Evolutionary conservation across 2,888 invertebrate species (phyloP).

Genomic region (Trichopria drosophilae): DNA sequence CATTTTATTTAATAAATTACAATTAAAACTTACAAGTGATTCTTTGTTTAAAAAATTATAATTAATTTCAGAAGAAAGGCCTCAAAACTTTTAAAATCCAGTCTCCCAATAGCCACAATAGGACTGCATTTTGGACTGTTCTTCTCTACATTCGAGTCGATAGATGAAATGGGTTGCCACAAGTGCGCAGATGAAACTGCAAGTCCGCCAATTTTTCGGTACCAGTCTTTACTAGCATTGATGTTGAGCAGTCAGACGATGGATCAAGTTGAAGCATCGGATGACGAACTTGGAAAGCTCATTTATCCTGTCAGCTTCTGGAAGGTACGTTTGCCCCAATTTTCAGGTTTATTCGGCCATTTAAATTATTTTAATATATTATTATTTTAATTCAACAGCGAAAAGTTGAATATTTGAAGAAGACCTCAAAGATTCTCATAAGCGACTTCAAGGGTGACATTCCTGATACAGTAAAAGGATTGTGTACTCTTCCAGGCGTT

Average conservation of each 20-base stretch:
- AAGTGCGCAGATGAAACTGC: slow-evolving; percentile 72
- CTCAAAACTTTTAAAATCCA: too few species aligned
- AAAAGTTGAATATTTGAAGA: slow-evolving; percentile 89
- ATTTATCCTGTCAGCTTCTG: slow-evolving; percentile 95
- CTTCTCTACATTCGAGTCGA: too few species aligned
- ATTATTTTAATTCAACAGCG: too few species aligned
- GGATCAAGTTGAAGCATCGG: slow-evolving; percentile 77
- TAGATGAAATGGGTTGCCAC: slow-evolving; percentile 93
- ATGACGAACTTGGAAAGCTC: slow-evolving; percentile 74
- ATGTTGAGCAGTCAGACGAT: slow-evolving; percentile 99
- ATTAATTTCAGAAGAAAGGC: too few species aligned
- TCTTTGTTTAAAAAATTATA: too few species aligned
- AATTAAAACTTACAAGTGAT: too few species aligned
- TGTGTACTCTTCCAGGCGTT: slow-evolving; percentile 90
- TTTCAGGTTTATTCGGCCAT: too few species aligned
- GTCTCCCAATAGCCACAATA: too few species aligned
- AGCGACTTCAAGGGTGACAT: slow-evolving; percentile 84
- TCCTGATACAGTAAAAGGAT: slow-evolving; percentile 77
- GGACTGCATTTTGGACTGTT: too few species aligned
- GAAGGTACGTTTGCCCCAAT: slow-evolving; percentile 81
- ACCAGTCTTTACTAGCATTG: slow-evolving; percentile 84
- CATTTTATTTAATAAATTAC: too few species aligned
- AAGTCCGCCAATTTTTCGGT: slow-evolving; percentile 60
- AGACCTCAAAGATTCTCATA: slow-evolving; percentile 76
- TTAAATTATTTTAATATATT: too few species aligned